Percentiles rank a stretch among this genome's conserved stretches.
Evolutionary conservation across 37 sponge, comb jelly and placozoan species (phyloP).

Genomic region (Ianthella basta): DNA sequence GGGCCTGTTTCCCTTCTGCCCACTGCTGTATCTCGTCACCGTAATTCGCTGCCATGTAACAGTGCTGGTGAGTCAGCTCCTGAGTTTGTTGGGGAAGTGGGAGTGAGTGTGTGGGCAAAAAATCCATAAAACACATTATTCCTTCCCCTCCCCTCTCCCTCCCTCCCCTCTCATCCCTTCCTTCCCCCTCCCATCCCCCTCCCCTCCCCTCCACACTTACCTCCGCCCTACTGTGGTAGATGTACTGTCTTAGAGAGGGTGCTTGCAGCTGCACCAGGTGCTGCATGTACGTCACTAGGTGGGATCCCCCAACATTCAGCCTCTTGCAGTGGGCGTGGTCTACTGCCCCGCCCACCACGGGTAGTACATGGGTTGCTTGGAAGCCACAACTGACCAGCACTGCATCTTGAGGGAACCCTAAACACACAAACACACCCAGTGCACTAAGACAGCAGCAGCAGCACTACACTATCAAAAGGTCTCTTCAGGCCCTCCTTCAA

Average conservation of each 20-base stretch:
- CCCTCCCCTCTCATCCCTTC: background rate
- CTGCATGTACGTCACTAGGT: constrained; percentile 74
- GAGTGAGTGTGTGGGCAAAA: background rate
- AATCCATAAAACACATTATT: no score
- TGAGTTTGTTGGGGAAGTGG: constrained; percentile 1
- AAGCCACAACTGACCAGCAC: constrained; percentile 80
- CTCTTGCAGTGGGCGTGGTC: constrained; percentile 74
- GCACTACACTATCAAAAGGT: constrained; percentile 2
- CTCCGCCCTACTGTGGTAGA: constrained; percentile 73
- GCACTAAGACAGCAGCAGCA: no score
- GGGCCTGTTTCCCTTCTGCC: constrained; percentile 29
- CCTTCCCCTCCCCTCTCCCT: background rate
- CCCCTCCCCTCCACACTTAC: constrained; percentile 5
- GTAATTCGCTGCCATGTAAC: constrained; percentile 76
- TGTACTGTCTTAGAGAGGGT: constrained; percentile 53
- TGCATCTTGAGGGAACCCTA: constrained; percentile 34
- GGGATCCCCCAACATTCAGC: constrained; percentile 88
- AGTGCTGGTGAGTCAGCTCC: constrained; percentile 76
- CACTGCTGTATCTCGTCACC: constrained; percentile 57
- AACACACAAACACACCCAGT: background rate
- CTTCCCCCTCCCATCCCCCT: background rate
- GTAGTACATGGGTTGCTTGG: constrained; percentile 86
- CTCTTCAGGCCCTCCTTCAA: background rate
- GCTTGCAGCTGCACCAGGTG: constrained; percentile 82
- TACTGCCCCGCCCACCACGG: constrained; percentile 76